Evolutionary conservation across 2,888 invertebrate species (phyloP).

Genomic region (Lasioglossum zephyrum): DNA sequence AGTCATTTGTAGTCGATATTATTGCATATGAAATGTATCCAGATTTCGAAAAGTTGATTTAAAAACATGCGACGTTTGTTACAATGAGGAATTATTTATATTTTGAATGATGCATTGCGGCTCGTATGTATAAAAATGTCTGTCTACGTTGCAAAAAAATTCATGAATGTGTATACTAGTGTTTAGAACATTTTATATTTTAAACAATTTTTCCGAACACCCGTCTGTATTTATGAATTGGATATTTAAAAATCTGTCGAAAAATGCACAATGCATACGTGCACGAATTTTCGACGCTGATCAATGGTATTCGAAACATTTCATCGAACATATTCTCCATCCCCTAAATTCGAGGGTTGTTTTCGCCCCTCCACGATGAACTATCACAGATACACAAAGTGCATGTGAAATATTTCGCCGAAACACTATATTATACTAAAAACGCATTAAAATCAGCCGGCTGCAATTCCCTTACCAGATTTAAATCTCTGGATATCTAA

Average conservation of each 20-base stretch:
- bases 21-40: background rate
- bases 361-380: background rate
- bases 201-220: background rate
- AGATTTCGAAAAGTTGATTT: background rate
- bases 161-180: background rate
- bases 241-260: background rate
- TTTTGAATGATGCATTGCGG: too few relatives aligned
- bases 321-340: background rate
- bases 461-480: background rate
- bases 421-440: background rate
- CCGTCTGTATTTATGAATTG: background rate
- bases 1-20: background rate
- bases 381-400: background rate
- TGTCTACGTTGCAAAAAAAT: background rate
- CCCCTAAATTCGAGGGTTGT: background rate
- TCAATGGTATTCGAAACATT: constrained; percentile 22
- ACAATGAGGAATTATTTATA: background rate
- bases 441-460: background rate
- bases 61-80: background rate
- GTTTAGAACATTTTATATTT: background rate
- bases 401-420: background rate
- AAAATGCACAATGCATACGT: background rate
- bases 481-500: background rate
- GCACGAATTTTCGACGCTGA: constrained; percentile 44
- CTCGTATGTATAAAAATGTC: background rate